Percentiles rank a stretch among this genome's conserved stretches.
Conservation (phyloP, 2,797 vertebrate species). For the Hozukius guyotensis region DNA sequence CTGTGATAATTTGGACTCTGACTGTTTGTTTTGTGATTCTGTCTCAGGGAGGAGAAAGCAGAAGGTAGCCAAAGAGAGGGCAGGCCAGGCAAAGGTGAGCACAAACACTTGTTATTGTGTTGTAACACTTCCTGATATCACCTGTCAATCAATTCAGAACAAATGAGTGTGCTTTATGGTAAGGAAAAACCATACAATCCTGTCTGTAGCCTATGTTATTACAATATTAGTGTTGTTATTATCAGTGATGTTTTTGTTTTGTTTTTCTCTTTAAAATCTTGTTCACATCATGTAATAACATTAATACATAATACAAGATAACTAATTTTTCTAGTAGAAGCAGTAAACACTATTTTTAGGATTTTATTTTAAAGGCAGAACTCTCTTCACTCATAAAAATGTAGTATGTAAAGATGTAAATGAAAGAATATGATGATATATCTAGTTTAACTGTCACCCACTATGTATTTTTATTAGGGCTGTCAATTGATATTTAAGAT, state of each 20-base stretch:
- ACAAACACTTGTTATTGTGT: no score
- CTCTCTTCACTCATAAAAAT: not conserved
- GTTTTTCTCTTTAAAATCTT: not conserved
- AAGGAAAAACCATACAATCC: not conserved
- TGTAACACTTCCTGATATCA: not conserved
- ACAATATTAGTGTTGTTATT: not conserved
- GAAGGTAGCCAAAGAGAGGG: slow-evolving; percentile 89
- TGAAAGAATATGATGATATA: not conserved
- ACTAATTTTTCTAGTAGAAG: not conserved
- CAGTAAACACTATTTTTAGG: not conserved
- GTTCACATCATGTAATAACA: not conserved
- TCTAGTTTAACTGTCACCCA: not conserved
- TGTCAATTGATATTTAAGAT: no score
- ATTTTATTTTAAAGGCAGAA: not conserved
- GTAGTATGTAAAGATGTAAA: not conserved
- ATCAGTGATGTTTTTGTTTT: not conserved
- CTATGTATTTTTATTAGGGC: not conserved
- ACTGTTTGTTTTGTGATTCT: not conserved
- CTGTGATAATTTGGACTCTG: not conserved
- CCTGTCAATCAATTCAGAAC: not conserved
- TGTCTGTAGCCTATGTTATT: not conserved
- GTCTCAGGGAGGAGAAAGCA: slow-evolving; percentile 91
- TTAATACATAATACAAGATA: accelerated
- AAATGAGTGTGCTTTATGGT: not conserved
- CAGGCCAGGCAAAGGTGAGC: slow-evolving; percentile 90